Evolutionary conservation across 2,113 vertebrate genomes (phyloP).

Genomic region (Climacteris rufus): DNA sequence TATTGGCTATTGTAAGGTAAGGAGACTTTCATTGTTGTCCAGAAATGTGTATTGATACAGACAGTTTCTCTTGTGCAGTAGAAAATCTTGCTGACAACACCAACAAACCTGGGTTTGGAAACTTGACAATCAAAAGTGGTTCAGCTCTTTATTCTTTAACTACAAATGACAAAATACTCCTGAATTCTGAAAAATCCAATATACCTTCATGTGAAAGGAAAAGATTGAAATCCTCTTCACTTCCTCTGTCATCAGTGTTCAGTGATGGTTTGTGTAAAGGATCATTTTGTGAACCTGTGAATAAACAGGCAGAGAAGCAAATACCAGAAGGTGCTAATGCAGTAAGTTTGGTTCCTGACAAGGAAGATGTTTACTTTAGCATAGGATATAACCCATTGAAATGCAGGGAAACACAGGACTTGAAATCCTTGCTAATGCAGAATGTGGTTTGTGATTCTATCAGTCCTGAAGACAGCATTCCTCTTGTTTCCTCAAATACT

Average conservation of each 20-base stretch:
- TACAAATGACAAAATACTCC: slow-evolving; percentile 36
- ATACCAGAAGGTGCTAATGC: slow-evolving; percentile 20
- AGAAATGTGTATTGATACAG: slow-evolving; percentile 57
- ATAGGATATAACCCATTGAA: slow-evolving; percentile 28
- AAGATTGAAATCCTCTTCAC: slow-evolving; percentile 53
- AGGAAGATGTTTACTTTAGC: slow-evolving; percentile 30
- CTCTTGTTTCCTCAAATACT: slow-evolving; percentile 22
- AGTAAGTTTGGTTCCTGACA: slow-evolving; percentile 40
- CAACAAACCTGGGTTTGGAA: slow-evolving; percentile 47
- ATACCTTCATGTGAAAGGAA: slow-evolving; percentile 51
- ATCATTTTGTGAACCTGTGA: slow-evolving; percentile 15
- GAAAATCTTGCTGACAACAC: slow-evolving; percentile 28
- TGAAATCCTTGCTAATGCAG: slow-evolving; percentile 64
- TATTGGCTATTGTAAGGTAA: slow-evolving; percentile 99
- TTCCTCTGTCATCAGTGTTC: slow-evolving; percentile 45
- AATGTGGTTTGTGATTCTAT: slow-evolving; percentile 13
- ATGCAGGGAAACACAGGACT: slow-evolving; percentile 55
- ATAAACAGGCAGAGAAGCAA: slow-evolving; percentile 24
- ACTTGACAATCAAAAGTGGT: slow-evolving; percentile 52
- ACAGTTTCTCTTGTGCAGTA: slow-evolving; percentile 38
- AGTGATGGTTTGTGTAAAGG: slow-evolving; percentile 49
- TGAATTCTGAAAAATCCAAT: slow-evolving; percentile 50
- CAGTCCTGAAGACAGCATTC: slow-evolving; percentile 2
- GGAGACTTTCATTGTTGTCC: slow-evolving; percentile 86
- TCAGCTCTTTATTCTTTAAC: slow-evolving; percentile 46